These are phyloP conservation scores for Boulengeromyrus knoepffleri DNA, from an alignment of 2,113 vertebrate species.

Conservation along the genomic window DNA sequence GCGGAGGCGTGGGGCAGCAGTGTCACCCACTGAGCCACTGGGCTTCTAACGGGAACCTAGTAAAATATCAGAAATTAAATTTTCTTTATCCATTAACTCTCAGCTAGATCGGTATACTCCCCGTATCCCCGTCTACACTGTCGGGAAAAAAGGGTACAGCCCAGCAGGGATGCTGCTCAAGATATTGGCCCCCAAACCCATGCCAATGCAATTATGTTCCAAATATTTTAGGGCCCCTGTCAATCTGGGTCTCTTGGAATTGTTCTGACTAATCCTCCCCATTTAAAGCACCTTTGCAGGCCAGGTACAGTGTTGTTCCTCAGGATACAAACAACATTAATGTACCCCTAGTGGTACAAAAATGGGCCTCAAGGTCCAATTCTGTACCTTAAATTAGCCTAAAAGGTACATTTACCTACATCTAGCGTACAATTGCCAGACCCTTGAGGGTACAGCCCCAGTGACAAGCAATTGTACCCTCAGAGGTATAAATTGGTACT, in stretches of 20 bases:
- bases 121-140: not conserved
- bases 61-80: not conserved
- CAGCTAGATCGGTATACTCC: not conserved
- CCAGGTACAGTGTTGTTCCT: not conserved
- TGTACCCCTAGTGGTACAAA: not conserved
- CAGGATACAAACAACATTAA: not conserved
- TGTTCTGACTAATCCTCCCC: too few relatives aligned
- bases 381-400: not conserved
- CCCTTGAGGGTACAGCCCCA: not conserved
- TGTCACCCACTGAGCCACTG: not conserved
- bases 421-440: not conserved
- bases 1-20: not conserved
- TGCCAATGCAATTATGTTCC: too few relatives aligned
- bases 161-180: not conserved
- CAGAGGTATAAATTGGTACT: not conserved
- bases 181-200: too few relatives aligned
- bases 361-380: not conserved
- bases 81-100: not conserved
- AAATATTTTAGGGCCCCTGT: too few relatives aligned
- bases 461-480: not conserved
- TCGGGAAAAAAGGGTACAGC: not conserved
- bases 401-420: not conserved
- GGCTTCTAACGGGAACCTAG: not conserved
- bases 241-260: too few relatives aligned
- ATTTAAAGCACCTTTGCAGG: too few relatives aligned